Base-by-base conservation (phyloP, 2,888 invertebrate genomes). In the Cartodere bifasciata region DNA sequence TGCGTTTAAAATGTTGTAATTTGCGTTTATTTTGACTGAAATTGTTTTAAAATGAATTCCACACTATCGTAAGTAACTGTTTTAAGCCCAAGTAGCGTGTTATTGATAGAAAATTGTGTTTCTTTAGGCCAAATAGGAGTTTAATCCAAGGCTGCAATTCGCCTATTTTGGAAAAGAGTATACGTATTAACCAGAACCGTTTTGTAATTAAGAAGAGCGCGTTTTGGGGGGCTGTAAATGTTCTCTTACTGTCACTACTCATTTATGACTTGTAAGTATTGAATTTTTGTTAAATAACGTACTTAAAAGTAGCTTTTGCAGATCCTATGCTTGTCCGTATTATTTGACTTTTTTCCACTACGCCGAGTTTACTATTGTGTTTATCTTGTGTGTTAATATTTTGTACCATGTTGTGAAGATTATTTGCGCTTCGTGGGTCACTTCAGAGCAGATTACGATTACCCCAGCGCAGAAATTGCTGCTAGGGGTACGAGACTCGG, bases 221-320 rank as follows among this genome's bases (percentile, higher is more conserved):
- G n/a, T 64, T 65, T 40, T 75, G 75, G 72, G 68, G 72, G 27
- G 46, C 60, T 7, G 49, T 74, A 10, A 76, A 76, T 47, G 57
- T 63, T n/a, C 47, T 58, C 6, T 44, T 75, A 15, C 54, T 75
- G 16, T 45, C 65, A 9, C 45, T 72, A 29, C 56, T 75, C 21
- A 48, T 65, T 5, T 73, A 70, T 47, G 76, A 76, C 48, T 57
- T 76, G 76, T 76, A 56, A 64, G 71, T 58, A 30, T 34, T 22
- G 32, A 23, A 22, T 23, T 16, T 28, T 13, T 25, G 17, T 27
- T n/a, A 15, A 28, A 44, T 55, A n/a, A n/a, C n/a, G n/a, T n/a
- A n/a, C n/a, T n/a, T n/a, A n/a, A n/a, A n/a, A n/a, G n/a, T 57
- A 37, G 45, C 14, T 32, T 23, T 47, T 54, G 41, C 39, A 61